Conservation (phyloP, 2,113 vertebrate species). For the Caranx melampygus region DNA sequence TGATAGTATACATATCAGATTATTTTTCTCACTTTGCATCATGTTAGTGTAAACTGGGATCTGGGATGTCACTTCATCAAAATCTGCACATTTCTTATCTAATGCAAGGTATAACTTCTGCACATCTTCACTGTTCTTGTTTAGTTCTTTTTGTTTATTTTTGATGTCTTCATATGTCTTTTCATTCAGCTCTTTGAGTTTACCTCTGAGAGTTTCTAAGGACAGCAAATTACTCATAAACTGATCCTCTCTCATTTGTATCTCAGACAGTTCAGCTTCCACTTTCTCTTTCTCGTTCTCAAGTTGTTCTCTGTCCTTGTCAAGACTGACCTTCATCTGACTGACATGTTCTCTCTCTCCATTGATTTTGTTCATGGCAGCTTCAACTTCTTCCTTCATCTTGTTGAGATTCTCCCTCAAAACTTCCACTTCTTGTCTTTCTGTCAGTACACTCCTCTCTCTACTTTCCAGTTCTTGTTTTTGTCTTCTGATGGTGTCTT, state of each 20-base stretch:
- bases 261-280: not conserved
- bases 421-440: conserved; percentile 30
- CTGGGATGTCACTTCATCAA: not conserved
- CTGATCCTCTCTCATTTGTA: conserved; percentile 23
- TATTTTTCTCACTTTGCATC: not conserved
- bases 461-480: not conserved
- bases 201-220: not conserved
- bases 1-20: not conserved
- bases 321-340: conserved; percentile 9
- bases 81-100: not conserved
- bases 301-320: not conserved
- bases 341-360: conserved; percentile 32
- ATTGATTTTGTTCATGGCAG: not conserved
- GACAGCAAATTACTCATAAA: not conserved
- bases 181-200: not conserved
- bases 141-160: not conserved
- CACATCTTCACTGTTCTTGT: not conserved
- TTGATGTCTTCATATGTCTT: not conserved
- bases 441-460: not conserved
- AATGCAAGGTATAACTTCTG: not conserved
- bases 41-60: not conserved
- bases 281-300: not conserved
- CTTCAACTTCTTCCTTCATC: conserved; percentile 27
- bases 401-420: conserved; percentile 15
- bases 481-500: not conserved